Conservation (phyloP, 2,888 invertebrate species). For the Seladonia tumulorum region DNA sequence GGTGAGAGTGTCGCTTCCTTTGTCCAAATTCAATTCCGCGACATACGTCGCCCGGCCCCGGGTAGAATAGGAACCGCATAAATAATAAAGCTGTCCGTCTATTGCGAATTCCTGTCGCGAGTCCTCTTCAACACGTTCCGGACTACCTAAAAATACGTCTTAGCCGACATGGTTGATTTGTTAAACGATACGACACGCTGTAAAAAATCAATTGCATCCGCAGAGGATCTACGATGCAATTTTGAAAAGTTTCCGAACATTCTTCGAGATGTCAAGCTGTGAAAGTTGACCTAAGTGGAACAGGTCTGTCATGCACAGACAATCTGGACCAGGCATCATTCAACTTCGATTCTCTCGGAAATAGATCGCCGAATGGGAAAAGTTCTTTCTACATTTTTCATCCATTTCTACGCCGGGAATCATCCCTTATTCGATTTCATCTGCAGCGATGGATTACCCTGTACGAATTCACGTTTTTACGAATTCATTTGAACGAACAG, state of each 20-base stretch:
- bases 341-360: background rate
- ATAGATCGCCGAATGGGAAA: background rate
- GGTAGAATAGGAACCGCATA: conserved; percentile 14
- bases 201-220: background rate
- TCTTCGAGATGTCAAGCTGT: background rate
- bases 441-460: background rate
- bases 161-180: background rate
- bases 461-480: background rate
- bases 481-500: background rate
- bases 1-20: conserved; percentile 35
- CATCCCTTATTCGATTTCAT: background rate
- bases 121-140: background rate
- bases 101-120: background rate
- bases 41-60: conserved; percentile 10
- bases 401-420: background rate
- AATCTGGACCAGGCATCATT: background rate
- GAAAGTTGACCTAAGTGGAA: background rate
- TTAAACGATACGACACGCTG: background rate
- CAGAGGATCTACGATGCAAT: background rate
- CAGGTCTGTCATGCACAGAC: background rate
- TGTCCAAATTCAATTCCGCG: conserved; percentile 43
- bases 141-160: conserved; percentile 3
- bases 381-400: background rate
- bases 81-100: conserved; percentile 26
- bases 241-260: no score